Percentiles rank a stretch among this genome's conserved stretches.
Evolutionary conservation across 2,113 vertebrate genomes (phyloP).

Genomic region (Corythoichthys intestinalis): DNA sequence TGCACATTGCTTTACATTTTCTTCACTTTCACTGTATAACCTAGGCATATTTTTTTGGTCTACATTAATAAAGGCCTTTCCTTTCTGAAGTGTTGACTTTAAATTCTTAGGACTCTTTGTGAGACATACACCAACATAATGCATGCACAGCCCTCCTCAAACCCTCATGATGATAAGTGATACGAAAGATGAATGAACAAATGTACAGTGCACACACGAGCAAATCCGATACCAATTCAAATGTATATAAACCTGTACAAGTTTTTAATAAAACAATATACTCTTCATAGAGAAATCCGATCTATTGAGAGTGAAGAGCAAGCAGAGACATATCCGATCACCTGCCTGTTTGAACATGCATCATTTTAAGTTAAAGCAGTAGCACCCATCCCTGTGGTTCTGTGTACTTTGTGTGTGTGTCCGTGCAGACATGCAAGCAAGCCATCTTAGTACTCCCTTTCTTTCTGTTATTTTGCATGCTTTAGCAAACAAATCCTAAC

Average conservation of each 20-base stretch:
- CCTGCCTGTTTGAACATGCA: constrained; percentile 46
- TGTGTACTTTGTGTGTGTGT: neutral
- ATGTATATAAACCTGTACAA: neutral
- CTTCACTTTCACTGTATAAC: neutral
- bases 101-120: neutral
- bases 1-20: too few species aligned
- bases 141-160: too few species aligned
- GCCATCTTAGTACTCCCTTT: constrained; percentile 3
- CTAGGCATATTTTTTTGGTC: neutral
- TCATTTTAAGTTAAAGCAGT: constrained; percentile 32
- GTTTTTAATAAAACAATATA: neutral
- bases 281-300: neutral
- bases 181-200: neutral
- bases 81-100: neutral
- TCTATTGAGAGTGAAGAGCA: neutral
- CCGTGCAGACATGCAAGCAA: neutral
- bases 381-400: constrained; percentile 1
- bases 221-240: neutral
- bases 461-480: constrained; percentile 10
- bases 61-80: neutral
- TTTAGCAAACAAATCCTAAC: constrained; percentile 19
- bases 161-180: too few species aligned
- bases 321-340: constrained; percentile 17
- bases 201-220: neutral
- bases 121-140: neutral